Evolutionary conservation across 2,797 vertebrate species (phyloP), one percentile per base, ranked within the genome.

Genomic region (Orestias chungarensis): DNA sequence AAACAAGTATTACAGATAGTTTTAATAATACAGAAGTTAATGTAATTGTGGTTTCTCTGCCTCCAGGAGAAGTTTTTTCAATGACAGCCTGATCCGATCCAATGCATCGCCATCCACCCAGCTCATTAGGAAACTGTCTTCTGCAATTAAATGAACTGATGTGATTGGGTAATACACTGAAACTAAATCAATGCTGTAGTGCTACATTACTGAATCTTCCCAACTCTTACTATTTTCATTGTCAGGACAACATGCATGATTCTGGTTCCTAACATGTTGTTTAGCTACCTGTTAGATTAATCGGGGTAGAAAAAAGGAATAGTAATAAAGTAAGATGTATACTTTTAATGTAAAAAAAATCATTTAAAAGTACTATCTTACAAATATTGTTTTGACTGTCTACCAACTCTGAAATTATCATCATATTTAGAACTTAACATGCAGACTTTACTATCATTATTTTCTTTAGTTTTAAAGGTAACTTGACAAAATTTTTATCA

Each of bases 71-170:
- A 20, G 44, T 76, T 81, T 74, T 74, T 75, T 55, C 81, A 57
- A 80, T 68, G 64, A 70, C 50, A 82, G 62, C 40, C 46, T 67
- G 74, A 82, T 80, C 70, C 47, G 66, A 54, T 72, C 64, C 82
- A 20, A 38, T 25, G 3, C 54, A 18, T 15, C 54, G 33, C 54
- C 54, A 57, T 57, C 31, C 78, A 83, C 66, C 80, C n/a, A 52
- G 66, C 74, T 86, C 74, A 82, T 88, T 86, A 87, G 64, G 73
- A 82, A 82, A 77, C 69, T 66, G 80, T 81, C 81, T 70, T 72
- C 79, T 80, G 67, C 73, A 81, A 83, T 82, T 84, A 84, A 70
- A 78, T 44, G 67, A 74, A 64, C 35, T 15, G 31, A 52, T 44
- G 65, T 68, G 70, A 78, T 78, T 80, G 72, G 79, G 66, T 43